phyloP scores from a whole-genome alignment of 1,140 invertebrate species.

The Hermetia illucens region DNA sequence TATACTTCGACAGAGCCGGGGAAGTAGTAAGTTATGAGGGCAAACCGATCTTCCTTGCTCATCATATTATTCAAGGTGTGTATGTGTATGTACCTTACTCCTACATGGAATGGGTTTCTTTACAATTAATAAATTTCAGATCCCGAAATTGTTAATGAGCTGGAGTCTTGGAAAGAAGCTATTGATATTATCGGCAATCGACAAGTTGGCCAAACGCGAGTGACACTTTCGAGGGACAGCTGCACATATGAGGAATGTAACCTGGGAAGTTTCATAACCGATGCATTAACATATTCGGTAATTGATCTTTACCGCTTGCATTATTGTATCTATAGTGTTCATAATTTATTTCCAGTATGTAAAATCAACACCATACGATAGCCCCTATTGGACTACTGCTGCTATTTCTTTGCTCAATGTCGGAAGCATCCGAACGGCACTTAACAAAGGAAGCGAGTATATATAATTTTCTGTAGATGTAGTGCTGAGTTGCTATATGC shows the following conservation, averaged over 20 bases:
- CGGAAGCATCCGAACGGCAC: constrained; percentile 52
- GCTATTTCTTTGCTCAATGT: constrained; percentile 50
- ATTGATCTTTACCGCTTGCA: too few relatives aligned
- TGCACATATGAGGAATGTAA: constrained; percentile 55
- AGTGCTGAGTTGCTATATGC: too few relatives aligned
- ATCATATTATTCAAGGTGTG: constrained; percentile 47
- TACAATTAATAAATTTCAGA: too few relatives aligned
- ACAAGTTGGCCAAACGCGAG: constrained; percentile 39
- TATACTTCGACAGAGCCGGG: constrained; percentile 59
- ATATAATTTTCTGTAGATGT: too few relatives aligned
- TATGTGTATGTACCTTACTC: too few relatives aligned
- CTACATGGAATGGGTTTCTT: neutral
- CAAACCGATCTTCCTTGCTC: constrained; percentile 59
- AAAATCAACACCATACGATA: too few relatives aligned
- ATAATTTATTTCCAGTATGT: too few relatives aligned
- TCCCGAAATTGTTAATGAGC: constrained; percentile 16
- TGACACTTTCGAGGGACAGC: constrained; percentile 37
- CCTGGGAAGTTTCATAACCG: constrained; percentile 57
- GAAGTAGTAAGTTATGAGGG: constrained; percentile 52
- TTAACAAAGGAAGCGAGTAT: constrained; percentile 33
- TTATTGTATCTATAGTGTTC: too few relatives aligned
- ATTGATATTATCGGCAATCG: constrained; percentile 42
- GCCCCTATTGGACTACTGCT: constrained; percentile 50
- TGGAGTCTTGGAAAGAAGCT: constrained; percentile 43
- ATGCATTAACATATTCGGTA: constrained; percentile 48